These are phyloP conservation scores for Pollenia labialis DNA, from an alignment of 2,888 invertebrate species.

Conservation along the genomic window DNA sequence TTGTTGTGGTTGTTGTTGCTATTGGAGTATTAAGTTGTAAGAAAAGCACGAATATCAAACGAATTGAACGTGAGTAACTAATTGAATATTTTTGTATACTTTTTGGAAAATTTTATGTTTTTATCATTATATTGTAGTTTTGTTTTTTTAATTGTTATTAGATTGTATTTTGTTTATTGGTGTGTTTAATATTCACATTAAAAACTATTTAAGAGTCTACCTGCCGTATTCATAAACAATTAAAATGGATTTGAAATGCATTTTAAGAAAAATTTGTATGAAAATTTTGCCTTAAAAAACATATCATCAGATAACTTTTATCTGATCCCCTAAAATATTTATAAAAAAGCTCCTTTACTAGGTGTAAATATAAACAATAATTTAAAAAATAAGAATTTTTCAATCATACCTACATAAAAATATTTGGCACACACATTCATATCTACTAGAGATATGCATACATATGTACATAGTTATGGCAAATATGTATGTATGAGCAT, in stretches of 20 bases:
- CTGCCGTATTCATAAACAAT: no score
- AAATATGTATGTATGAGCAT: no score
- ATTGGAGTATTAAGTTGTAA: constrained; percentile 14
- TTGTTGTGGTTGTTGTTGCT: constrained; percentile 4
- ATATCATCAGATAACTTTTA: background rate
- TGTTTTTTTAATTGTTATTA: background rate
- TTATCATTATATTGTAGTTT: constrained; percentile 34
- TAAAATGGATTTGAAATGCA: no score
- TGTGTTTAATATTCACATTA: constrained; percentile 25
- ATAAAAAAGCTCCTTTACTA: no score
- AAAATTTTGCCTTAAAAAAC: no score
- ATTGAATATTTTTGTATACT: constrained; percentile 51
- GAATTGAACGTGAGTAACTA: constrained; percentile 61
- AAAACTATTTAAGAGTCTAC: background rate
- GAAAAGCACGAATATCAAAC: constrained; percentile 52
- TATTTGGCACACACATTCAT: no score
- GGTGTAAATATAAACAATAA: no score
- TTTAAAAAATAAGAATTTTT: no score
- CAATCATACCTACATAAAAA: no score
- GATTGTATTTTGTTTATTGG: constrained; percentile 21
- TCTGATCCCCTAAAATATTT: background rate
- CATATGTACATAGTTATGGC: no score
- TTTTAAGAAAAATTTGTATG: no score
- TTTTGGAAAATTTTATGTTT: constrained; percentile 50
- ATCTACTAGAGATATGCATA: no score